phyloP scores from a whole-genome alignment of 2,113 vertebrate genomes.

The Garra rufa region DNA sequence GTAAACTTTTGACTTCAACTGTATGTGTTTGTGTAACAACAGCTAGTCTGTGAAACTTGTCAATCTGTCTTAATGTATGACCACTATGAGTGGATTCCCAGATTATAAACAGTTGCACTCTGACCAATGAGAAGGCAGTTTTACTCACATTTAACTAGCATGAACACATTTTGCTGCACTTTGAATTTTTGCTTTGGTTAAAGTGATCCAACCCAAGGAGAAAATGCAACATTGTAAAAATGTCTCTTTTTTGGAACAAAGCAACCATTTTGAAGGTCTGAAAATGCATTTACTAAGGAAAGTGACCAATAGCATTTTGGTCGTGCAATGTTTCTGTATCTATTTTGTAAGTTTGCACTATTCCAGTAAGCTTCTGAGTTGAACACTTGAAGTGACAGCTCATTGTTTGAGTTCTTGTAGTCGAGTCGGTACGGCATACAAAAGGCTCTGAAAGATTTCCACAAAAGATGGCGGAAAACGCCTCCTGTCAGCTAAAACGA shows the following conservation, averaged over 20 bases:
- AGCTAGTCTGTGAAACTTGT: neutral
- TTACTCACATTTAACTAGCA: no score
- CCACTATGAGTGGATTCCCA: neutral
- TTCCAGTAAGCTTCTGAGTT: constrained; percentile 40
- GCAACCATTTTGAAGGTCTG: neutral
- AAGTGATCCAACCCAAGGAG: neutral
- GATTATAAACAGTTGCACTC: neutral
- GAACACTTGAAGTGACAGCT: constrained; percentile 48
- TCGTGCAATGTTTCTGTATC: neutral
- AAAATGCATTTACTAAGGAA: neutral
- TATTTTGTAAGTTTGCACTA: neutral
- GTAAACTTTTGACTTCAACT: no score
- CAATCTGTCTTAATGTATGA: neutral
- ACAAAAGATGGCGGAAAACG: constrained; percentile 80
- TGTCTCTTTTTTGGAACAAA: neutral
- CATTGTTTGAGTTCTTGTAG: neutral
- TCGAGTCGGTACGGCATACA: neutral
- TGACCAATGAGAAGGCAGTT: neutral
- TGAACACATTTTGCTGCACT: no score
- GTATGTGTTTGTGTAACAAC: neutral
- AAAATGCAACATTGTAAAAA: neutral
- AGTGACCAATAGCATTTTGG: neutral
- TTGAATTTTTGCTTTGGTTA: neutral
- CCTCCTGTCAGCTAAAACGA: constrained; percentile 92
- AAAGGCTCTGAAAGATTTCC: constrained; percentile 64